Conservation (phyloP, 2,888 invertebrate genomes). For the Aspidapion aeneum region DNA sequence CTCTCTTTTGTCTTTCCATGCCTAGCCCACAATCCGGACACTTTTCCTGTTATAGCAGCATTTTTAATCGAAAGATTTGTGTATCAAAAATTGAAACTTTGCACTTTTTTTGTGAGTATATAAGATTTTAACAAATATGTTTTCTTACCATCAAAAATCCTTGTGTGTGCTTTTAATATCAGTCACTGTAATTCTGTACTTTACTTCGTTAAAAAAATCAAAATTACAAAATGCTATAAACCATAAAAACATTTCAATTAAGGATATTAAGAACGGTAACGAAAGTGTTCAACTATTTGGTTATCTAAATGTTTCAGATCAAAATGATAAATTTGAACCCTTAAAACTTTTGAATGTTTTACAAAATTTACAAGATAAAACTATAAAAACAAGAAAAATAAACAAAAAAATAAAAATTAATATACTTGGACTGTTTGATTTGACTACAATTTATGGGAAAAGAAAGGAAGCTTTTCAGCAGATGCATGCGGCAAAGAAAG, state of each 20-base stretch:
- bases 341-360: not conserved
- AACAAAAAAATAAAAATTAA: constrained; percentile 9
- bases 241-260: not conserved
- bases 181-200: not conserved
- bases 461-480: constrained; percentile 70
- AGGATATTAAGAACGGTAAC: too few species aligned
- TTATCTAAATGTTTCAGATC: not conserved
- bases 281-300: not conserved
- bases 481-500: constrained; percentile 73
- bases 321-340: not conserved
- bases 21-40: too few species aligned
- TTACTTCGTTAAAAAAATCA: not conserved
- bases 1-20: too few species aligned
- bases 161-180: not conserved
- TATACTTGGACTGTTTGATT: constrained; percentile 75
- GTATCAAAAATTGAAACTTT: too few species aligned
- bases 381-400: not conserved
- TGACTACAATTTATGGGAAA: constrained; percentile 61
- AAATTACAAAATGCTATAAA: not conserved
- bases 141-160: not conserved
- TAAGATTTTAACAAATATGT: not conserved
- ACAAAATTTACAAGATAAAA: not conserved
- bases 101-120: too few species aligned
- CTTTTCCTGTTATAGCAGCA: too few species aligned
- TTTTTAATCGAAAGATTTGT: too few species aligned